Evolutionary conservation across 2,113 vertebrate genomes (phyloP).

Genomic region (Pardalotus punctatus): DNA sequence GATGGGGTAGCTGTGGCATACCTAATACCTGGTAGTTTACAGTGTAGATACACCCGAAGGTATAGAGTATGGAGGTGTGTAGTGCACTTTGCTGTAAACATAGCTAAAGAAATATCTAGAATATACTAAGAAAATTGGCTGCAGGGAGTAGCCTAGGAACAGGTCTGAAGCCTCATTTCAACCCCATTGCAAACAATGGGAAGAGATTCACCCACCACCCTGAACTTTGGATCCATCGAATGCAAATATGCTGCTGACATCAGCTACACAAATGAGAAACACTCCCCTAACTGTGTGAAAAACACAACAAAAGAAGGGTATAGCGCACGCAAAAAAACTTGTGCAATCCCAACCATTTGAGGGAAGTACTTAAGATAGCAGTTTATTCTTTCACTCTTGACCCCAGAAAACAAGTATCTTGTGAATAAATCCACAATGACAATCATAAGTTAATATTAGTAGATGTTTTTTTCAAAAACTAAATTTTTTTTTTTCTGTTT

Average conservation of each 20-base stretch:
- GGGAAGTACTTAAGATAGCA: background rate
- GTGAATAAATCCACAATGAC: background rate
- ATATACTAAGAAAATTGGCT: background rate
- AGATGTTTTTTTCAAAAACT: no score
- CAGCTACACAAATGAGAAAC: background rate
- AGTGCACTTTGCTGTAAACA: background rate
- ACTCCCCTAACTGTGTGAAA: background rate
- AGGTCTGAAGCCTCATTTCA: background rate
- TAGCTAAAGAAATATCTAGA: background rate
- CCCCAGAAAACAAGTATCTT: background rate
- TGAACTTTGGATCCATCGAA: background rate
- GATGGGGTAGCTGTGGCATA: background rate
- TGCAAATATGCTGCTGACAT: background rate
- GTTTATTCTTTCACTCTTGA: background rate
- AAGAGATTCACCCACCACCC: background rate
- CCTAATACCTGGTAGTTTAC: background rate
- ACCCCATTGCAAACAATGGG: background rate
- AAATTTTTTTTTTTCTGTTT: background rate
- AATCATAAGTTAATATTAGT: background rate
- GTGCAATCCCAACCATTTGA: background rate
- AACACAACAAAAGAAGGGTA: fast-evolving
- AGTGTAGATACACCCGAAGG: background rate
- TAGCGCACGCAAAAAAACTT: background rate
- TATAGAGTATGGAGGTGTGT: fast-evolving
- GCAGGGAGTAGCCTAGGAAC: background rate